Percentiles rank a stretch among this genome's conserved stretches.
phyloP scores from a whole-genome alignment of 1,140 invertebrate species.

The Phocides pigmalion region DNA sequence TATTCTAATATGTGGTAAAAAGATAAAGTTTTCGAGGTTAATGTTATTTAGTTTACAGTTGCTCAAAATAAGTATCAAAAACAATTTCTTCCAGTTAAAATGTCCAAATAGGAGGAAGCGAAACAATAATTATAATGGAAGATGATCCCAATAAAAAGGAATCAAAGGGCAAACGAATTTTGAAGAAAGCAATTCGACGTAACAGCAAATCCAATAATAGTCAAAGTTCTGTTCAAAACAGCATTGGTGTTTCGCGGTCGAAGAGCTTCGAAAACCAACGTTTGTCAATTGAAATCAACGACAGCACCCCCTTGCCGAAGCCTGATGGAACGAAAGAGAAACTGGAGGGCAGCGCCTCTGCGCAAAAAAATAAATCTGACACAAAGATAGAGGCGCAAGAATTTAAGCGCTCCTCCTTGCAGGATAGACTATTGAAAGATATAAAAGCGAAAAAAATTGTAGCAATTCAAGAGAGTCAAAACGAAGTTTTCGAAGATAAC shows the following conservation, averaged over 20 bases:
- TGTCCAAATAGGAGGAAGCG: slow-evolving; percentile 28
- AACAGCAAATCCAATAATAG: slow-evolving; percentile 71
- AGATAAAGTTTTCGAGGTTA: neutral
- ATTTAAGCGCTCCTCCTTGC: slow-evolving; percentile 19
- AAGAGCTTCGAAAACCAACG: slow-evolving; percentile 69
- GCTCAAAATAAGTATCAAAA: slow-evolving; percentile 6
- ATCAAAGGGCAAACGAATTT: slow-evolving; percentile 73
- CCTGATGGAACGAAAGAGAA: slow-evolving; percentile 54
- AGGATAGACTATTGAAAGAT: slow-evolving; percentile 29
- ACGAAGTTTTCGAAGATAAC: slow-evolving; percentile 49
- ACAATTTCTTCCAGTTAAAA: slow-evolving; percentile 34
- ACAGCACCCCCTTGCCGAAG: slow-evolving; percentile 58
- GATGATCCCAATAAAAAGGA: slow-evolving; percentile 80
- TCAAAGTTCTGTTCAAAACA: slow-evolving; percentile 51
- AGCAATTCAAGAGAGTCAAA: slow-evolving; percentile 56
- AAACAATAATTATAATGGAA: slow-evolving; percentile 70
- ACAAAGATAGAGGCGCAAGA: slow-evolving; percentile 35
- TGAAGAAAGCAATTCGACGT: slow-evolving; percentile 67
- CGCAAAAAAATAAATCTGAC: slow-evolving; percentile 49
- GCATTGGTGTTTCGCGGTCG: slow-evolving; percentile 53
- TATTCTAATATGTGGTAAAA: slow-evolving; percentile 18
- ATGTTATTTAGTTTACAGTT: slow-evolving; percentile 11
- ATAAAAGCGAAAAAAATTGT: slow-evolving; percentile 51
- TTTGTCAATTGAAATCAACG: slow-evolving; percentile 57
- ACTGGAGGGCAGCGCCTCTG: slow-evolving; percentile 34